phyloP scores from a whole-genome alignment of 1,140 invertebrate species.

The Babylonia areolata region DNA sequence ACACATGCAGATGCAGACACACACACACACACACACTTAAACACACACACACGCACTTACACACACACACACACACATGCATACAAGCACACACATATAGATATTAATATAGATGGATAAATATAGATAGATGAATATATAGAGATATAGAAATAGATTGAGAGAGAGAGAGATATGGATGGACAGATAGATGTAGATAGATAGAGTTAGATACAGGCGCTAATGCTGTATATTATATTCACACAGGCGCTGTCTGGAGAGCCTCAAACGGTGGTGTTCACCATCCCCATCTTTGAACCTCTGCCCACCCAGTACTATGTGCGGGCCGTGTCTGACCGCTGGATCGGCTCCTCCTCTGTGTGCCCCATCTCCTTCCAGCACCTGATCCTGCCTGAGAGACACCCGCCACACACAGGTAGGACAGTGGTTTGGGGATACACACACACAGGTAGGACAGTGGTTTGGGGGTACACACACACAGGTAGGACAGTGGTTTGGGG shows the following conservation, averaged over 20 bases:
- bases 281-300: slow-evolving; percentile 95
- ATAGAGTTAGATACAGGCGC: too few relatives aligned
- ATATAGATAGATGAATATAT: too few relatives aligned
- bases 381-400: slow-evolving; percentile 92
- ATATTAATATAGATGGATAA: too few relatives aligned
- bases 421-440: too few relatives aligned
- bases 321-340: slow-evolving; percentile 90
- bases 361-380: slow-evolving; percentile 90
- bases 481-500: too few relatives aligned
- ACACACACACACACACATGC: slow-evolving; percentile 6
- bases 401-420: slow-evolving; percentile 92
- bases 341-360: slow-evolving; percentile 88
- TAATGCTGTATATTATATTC: not conserved
- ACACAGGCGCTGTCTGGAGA: slow-evolving; percentile 81
- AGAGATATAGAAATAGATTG: too few relatives aligned
- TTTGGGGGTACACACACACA: too few relatives aligned
- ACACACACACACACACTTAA: slow-evolving; percentile 16
- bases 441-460: too few relatives aligned
- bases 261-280: slow-evolving; percentile 92
- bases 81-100: not conserved
- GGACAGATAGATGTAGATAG: too few relatives aligned
- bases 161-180: too few relatives aligned
- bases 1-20: too few relatives aligned
- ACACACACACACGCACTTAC: too few relatives aligned
- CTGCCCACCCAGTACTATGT: slow-evolving; percentile 95